A percentile compares a stretch with the other conserved stretches of the same genome.
phyloP scores from a whole-genome alignment of 2,797 vertebrate species.

The Antrozous pallidus region DNA sequence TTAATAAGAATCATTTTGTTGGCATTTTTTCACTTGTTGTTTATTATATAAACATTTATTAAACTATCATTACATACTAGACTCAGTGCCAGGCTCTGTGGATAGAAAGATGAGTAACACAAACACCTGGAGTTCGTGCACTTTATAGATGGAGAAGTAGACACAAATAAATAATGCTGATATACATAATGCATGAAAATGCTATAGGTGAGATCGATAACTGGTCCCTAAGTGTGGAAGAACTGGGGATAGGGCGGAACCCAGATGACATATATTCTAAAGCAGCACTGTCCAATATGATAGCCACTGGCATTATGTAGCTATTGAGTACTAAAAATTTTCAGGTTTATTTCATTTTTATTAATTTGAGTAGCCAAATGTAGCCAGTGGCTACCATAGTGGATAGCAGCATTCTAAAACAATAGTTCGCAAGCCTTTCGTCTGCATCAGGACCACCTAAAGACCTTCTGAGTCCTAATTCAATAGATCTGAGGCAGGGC shows the following conservation, averaged over 20 bases:
- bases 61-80: not conserved
- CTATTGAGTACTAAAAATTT: not conserved
- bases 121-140: not conserved
- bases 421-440: not conserved
- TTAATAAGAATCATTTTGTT: not conserved
- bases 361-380: not conserved
- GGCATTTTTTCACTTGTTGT: not conserved
- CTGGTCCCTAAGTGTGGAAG: not conserved
- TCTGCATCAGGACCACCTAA: not conserved
- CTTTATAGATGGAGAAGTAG: not conserved
- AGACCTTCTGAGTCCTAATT: not conserved
- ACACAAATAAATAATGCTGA: not conserved
- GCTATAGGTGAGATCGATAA: not conserved
- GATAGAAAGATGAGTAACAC: not conserved
- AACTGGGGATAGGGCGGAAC: not conserved
- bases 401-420: not conserved
- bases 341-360: not conserved
- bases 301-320: not conserved
- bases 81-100: not conserved
- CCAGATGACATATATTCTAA: not conserved
- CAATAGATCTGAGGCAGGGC: not conserved
- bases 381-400: not conserved
- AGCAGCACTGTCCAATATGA: not conserved
- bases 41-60: not conserved
- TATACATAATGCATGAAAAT: not conserved